phyloP scores from a whole-genome alignment of 2,888 invertebrate species.

The Rhingia campestris region DNA sequence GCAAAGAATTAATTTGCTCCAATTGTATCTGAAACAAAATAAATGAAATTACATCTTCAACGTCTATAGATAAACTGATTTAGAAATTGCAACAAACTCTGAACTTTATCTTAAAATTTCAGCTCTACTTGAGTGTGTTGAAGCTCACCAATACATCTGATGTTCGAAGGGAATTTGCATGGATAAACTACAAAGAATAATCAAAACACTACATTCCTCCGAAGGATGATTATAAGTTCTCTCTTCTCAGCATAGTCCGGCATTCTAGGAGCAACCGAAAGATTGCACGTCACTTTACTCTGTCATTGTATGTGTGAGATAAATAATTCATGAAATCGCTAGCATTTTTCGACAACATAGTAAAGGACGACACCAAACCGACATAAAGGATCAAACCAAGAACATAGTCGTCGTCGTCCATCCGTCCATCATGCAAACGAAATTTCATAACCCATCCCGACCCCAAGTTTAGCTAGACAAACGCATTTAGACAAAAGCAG shows the following conservation, averaged over 20 bases:
- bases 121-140: background rate
- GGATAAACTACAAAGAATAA: slow-evolving; percentile 19
- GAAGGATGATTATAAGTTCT: slow-evolving; percentile 6
- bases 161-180: slow-evolving; percentile 32
- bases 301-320: slow-evolving; percentile 8
- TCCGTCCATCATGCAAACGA: slow-evolving; percentile 30
- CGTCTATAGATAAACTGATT: too few species aligned
- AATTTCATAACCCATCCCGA: slow-evolving; percentile 25
- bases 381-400: slow-evolving; percentile 1
- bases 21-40: too few species aligned
- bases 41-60: too few species aligned
- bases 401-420: background rate
- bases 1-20: too few species aligned
- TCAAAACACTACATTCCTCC: slow-evolving; percentile 1
- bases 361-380: background rate
- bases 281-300: slow-evolving; percentile 23
- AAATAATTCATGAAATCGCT: slow-evolving; percentile 51
- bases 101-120: too few species aligned
- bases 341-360: slow-evolving; percentile 24
- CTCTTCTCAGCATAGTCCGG: background rate
- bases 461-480: background rate
- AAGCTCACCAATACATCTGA: background rate
- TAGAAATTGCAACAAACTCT: too few species aligned
- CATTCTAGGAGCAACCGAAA: background rate
- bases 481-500: background rate